Percentiles rank a stretch among this genome's conserved stretches.
These are phyloP conservation scores for Aplocera efformata DNA, from an alignment of 2,888 invertebrate species.

Conservation along the genomic window DNA sequence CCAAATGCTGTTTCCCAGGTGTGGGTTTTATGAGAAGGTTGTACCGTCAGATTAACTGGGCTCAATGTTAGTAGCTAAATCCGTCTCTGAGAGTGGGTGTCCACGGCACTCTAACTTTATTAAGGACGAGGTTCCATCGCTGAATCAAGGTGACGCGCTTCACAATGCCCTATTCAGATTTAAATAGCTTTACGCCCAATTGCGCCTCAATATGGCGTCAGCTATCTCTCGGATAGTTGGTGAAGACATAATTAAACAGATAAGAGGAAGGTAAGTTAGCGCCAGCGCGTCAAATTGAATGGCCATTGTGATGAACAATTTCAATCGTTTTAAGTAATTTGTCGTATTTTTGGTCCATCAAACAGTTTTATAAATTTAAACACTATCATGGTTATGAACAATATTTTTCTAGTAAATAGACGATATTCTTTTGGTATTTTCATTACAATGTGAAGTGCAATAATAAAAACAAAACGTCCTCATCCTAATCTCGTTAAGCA, in stretches of 20 bases:
- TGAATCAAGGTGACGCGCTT: conserved; percentile 76
- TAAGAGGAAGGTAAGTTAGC: conserved; percentile 49
- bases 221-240: conserved; percentile 64
- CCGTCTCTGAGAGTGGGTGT: conserved; percentile 33
- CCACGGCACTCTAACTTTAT: conserved; percentile 73
- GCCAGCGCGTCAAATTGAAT: conserved; percentile 30
- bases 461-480: too few species aligned
- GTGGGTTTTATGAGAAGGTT: too few species aligned
- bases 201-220: conserved; percentile 73
- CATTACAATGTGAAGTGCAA: too few species aligned
- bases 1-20: too few species aligned
- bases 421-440: too few species aligned
- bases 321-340: conserved; percentile 28
- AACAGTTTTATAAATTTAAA: too few species aligned
- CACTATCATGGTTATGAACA: too few species aligned
- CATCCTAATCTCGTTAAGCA: too few species aligned
- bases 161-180: conserved; percentile 79
- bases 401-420: too few species aligned
- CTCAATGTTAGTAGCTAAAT: too few species aligned
- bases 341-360: conserved; percentile 3
- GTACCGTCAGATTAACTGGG: too few species aligned
- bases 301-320: conserved; percentile 24
- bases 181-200: conserved; percentile 80
- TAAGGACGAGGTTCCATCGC: conserved; percentile 62
- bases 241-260: conserved; percentile 68